phyloP scores from a whole-genome alignment of 92 coral and sea anemone genomes.

The Epizoanthus ramosus region DNA sequence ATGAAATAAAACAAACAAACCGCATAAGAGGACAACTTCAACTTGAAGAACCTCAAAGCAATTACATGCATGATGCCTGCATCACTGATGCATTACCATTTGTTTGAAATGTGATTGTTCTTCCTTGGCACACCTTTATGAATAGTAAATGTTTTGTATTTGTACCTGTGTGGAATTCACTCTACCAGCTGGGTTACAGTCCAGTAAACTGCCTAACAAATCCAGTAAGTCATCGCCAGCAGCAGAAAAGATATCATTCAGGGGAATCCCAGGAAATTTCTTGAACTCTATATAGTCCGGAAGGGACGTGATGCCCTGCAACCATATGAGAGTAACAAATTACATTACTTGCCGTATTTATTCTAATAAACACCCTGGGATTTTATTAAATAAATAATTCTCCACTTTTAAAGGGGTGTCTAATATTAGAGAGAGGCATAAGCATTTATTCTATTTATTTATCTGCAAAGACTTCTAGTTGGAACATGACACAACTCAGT shows the following conservation, averaged over 20 bases:
- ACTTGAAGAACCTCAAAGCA: neutral
- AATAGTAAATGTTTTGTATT: neutral
- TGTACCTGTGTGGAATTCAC: slow-evolving; percentile 92
- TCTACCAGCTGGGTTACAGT: slow-evolving; percentile 93
- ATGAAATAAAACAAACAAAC: too few relatives aligned
- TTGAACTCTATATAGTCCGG: slow-evolving; percentile 98
- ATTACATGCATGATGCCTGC: neutral
- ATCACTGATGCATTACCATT: too few relatives aligned
- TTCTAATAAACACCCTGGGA: neutral
- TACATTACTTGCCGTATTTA: too few relatives aligned
- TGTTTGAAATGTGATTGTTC: too few relatives aligned
- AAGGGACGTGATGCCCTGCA: slow-evolving; percentile 80
- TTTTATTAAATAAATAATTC: too few relatives aligned
- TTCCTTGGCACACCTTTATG: neutral
- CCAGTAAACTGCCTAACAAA: slow-evolving; percentile 84
- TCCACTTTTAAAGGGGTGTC: too few relatives aligned
- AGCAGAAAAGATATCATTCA: slow-evolving; percentile 92
- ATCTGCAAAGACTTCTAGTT: too few relatives aligned
- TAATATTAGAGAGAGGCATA: too few relatives aligned
- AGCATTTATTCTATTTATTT: too few relatives aligned
- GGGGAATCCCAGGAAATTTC: slow-evolving; percentile 91
- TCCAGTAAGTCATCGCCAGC: slow-evolving; percentile 97
- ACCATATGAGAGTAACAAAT: neutral
- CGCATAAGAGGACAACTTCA: neutral
- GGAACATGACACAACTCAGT: too few relatives aligned